Evolutionary conservation across 2,888 invertebrate species (phyloP).

Genomic region (Ariolimax columbianus): DNA sequence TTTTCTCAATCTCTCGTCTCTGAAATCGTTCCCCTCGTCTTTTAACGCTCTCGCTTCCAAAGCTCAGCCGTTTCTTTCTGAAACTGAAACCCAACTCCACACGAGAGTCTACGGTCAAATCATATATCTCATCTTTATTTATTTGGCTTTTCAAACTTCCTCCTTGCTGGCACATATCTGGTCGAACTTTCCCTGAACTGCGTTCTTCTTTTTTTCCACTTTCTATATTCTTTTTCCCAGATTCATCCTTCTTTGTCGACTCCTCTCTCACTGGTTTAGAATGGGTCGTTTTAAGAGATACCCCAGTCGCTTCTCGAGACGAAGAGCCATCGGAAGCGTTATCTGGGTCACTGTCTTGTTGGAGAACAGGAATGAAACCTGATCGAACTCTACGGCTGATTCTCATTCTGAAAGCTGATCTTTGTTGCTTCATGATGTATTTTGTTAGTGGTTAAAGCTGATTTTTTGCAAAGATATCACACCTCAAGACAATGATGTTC

Average conservation of each 20-base stretch:
- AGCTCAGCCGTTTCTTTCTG: slow-evolving; percentile 22
- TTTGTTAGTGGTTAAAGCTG: too few relatives aligned
- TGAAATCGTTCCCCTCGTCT: slow-evolving; percentile 41
- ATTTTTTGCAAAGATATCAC: too few relatives aligned
- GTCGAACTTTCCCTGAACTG: neutral
- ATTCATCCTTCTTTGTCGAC: neutral
- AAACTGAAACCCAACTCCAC: slow-evolving; percentile 20
- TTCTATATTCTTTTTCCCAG: neutral
- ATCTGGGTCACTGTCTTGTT: slow-evolving; percentile 26
- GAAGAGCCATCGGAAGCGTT: neutral
- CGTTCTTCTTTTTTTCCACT: neutral
- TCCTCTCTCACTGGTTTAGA: neutral
- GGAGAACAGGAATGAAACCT: slow-evolving; percentile 27
- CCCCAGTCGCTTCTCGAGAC: neutral
- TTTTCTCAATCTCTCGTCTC: slow-evolving; percentile 39
- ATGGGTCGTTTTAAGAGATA: neutral
- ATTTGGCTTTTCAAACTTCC: neutral
- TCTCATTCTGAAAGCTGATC: slow-evolving; percentile 33
- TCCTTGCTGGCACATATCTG: neutral
- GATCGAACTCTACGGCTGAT: slow-evolving; percentile 34
- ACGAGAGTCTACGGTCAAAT: neutral
- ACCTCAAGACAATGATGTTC: too few relatives aligned
- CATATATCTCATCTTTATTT: neutral
- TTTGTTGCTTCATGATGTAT: neutral
- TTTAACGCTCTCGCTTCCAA: slow-evolving; percentile 47